Percentiles rank a stretch among this genome's conserved stretches.
Conservation (phyloP, 2,888 invertebrate species). For the Metalampra italica region DNA sequence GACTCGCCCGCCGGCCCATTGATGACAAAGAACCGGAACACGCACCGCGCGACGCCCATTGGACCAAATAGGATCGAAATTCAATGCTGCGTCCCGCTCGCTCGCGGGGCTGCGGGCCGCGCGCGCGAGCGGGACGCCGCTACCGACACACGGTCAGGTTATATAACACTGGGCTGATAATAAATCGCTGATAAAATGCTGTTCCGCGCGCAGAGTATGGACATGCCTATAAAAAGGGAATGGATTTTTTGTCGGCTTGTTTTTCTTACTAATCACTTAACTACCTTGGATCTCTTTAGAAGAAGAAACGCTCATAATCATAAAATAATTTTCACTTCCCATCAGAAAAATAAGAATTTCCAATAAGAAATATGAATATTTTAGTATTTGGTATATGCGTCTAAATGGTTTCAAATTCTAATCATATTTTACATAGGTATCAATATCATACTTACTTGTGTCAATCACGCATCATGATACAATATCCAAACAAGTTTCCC, state of each 20-base stretch:
- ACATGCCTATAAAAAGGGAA: conserved; percentile 26
- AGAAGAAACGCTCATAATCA: too few relatives aligned
- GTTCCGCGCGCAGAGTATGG: conserved; percentile 44
- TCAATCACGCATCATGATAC: too few relatives aligned
- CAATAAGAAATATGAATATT: too few relatives aligned
- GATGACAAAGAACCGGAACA: conserved; percentile 85
- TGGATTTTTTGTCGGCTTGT: not conserved
- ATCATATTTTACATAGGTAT: too few relatives aligned
- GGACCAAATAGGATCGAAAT: conserved; percentile 78
- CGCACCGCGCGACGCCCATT: conserved; percentile 76
- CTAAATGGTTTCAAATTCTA: too few relatives aligned
- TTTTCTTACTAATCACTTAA: too few relatives aligned
- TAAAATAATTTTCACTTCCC: too few relatives aligned
- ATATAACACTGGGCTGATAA: conserved; percentile 71
- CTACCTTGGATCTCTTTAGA: too few relatives aligned
- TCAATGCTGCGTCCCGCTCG: conserved; percentile 59
- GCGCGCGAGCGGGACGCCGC: conserved; percentile 45
- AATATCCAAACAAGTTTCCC: too few relatives aligned
- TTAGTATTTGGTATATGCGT: too few relatives aligned
- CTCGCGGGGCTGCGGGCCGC: conserved; percentile 19
- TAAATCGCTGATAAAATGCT: conserved; percentile 74
- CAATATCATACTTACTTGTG: too few relatives aligned
- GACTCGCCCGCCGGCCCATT: conserved; percentile 83
- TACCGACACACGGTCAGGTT: conserved; percentile 48
- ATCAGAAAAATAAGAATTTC: too few relatives aligned